These are phyloP conservation scores for Tribolium castaneum DNA, from an alignment of 1,140 invertebrate species.

Conservation along the genomic window DNA sequence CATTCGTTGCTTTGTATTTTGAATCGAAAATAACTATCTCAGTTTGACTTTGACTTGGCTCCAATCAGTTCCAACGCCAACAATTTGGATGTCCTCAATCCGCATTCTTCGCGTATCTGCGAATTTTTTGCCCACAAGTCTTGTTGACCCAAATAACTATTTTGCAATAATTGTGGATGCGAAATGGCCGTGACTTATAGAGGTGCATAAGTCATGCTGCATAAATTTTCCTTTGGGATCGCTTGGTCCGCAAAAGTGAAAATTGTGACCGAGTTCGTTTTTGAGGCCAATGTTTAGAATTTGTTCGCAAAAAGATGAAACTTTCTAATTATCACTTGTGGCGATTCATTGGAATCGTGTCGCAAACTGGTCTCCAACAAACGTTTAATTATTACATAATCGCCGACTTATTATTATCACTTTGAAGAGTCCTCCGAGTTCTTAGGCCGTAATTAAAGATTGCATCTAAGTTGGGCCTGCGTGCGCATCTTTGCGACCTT, in stretches of 20 bases:
- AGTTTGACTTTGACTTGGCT: background rate
- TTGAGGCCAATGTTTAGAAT: constrained; percentile 19
- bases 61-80: background rate
- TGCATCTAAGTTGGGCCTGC: constrained; percentile 8
- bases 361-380: constrained; percentile 18
- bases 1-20: background rate
- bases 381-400: constrained; percentile 21
- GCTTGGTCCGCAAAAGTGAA: background rate
- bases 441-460: constrained; percentile 29
- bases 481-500: constrained; percentile 53
- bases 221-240: background rate
- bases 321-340: constrained; percentile 28
- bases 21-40: background rate
- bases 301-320: background rate
- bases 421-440: constrained; percentile 4
- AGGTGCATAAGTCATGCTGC: no score
- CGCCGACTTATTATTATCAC: constrained; percentile 29
- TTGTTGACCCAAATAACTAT: constrained; percentile 28
- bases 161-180: constrained; percentile 4
- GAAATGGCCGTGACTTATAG: background rate
- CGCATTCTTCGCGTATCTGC: constrained; percentile 10
- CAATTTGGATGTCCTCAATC: constrained; percentile 1
- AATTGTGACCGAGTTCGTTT: constrained; percentile 11
- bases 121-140: background rate
- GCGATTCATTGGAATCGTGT: constrained; percentile 16